Base-by-base conservation (phyloP, 1,140 invertebrate genomes). In the Zaprionus lachaisei region DNA sequence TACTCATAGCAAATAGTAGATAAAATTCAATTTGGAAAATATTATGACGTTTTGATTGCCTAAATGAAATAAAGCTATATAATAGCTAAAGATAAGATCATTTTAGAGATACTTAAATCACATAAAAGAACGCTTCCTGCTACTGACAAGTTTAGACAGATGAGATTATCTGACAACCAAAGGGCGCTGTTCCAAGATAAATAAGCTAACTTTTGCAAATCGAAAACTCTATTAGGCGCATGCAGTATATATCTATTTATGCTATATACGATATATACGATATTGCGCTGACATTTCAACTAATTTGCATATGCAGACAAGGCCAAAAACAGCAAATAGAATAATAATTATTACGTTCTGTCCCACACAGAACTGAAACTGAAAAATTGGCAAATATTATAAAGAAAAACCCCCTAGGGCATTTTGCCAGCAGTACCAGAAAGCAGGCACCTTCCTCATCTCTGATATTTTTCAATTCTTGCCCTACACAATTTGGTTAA, bases 171-270 rank as follows among this genome's bases (percentile, higher is more conserved):
- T 62, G 80, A 79, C 80, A 82, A 38, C 38, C 15, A 68, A 79
- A 85, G 82, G 79, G 76, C 83, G 79, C 62, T 11, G n/a, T 57
- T 7, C 31, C 83, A 85, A 82, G 83, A 76, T 17, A 65, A 71
- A 69, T 24, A 63, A 49, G 22, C 9, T 22, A 14, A 17, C 49
- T 31, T 17, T 20, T 66, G n/a, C 49, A 56, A 62, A 58, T 34
- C 44, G 22, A 58, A 65, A 71, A 44, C 17, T 64, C 47, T 64
- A 58, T 54, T 75, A 69, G 12, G 7, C 26, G n/a, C 44, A 69
- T 49, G 31, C 49, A 6, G 37, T 49, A 71, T 41, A 54, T 41
- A 34, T 15, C 12, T 31, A n/a, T 56, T 24, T 56, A 56, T 31
- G 14, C 47, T 37, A 61, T 34, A 37, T 61, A 26, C 41, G n/a